Evolutionary conservation across 2,113 vertebrate genomes (phyloP).

Genomic region (Ivindomyrus marchei): DNA sequence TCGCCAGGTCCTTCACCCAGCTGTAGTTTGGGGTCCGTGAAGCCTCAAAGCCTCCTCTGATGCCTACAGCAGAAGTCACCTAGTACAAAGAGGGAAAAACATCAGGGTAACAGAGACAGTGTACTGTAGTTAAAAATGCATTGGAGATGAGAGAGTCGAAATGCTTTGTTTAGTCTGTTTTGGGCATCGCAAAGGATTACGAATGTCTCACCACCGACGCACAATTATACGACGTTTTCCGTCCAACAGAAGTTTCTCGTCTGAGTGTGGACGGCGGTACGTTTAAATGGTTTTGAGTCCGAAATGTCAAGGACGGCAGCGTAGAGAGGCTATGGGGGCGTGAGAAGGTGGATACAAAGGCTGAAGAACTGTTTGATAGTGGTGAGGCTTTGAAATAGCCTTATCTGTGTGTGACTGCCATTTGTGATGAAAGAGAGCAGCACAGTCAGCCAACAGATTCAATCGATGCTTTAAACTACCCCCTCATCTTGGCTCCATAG

Average conservation of each 20-base stretch:
- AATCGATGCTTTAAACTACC: background rate
- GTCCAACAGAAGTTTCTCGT: background rate
- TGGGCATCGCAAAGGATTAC: background rate
- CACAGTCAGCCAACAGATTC: background rate
- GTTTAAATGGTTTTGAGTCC: constrained; percentile 33
- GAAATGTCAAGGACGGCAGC: constrained; percentile 50
- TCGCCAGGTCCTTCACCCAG: background rate
- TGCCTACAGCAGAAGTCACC: background rate
- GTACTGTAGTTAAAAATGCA: background rate
- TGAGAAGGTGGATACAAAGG: constrained; percentile 42
- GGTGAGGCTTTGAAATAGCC: constrained; percentile 49
- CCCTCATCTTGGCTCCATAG: background rate
- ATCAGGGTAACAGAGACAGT: background rate
- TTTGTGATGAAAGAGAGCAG: constrained; percentile 43
- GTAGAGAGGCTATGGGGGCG: background rate
- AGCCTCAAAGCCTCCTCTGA: background rate
- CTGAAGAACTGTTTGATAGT: constrained; percentile 41
- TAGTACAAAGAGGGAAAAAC: background rate
- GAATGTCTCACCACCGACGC: background rate
- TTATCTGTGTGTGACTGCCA: constrained; percentile 36
- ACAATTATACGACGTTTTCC: background rate
- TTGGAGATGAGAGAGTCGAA: background rate
- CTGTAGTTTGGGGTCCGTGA: background rate
- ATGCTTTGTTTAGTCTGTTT: background rate
- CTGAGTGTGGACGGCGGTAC: background rate